Base-by-base conservation (phyloP, 2,113 vertebrate genomes). In the Speoplatyrhinus poulsoni region DNA sequence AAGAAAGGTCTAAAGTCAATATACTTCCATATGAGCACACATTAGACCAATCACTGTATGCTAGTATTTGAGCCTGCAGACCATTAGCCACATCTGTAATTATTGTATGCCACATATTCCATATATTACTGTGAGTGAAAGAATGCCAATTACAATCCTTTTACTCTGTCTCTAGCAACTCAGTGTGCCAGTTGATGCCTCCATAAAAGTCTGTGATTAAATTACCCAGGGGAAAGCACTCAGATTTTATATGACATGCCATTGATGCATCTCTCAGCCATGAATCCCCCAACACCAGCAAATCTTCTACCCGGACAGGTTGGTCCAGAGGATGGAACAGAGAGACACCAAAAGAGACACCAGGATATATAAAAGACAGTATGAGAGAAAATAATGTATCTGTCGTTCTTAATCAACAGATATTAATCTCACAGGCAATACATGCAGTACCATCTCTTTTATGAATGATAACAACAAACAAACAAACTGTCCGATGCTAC, bases 61-160 rank as follows among this genome's bases (percentile, higher is more conserved):
- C 87, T 83, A 80, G 79, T 75, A 73, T 87, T 79, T 86, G 82
- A 65, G 58, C 73, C 68, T 64, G 41, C 54, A 79, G 62, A 68
- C 82, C 82, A 85, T 87, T 87, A 87, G 76, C 61, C 52, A 49
- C 56, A 11, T 48, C 75, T 75, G 77, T 84, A 87, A 91, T 90
- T 89, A 26, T 26, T 26, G 26, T 26, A 89, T 71, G 76, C 72
- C 82, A 80, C 81, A 80, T 85, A 89, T 88, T 89, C 82, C 73
- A 84, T 87, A 85, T 85, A 87, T 88, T 84, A 83, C 76, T 82
- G 74, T 77, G 75, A 86, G 86, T 86, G 81, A 89, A 89, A 88
- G 82, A 89, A 89, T 83, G 86, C 80, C 85, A 88, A 88, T 89
- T 86, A 85, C 78, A 80, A 67, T 82, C 70, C 82, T 85, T 88